Conservation (phyloP, 2,888 invertebrate genomes). For the Trichogramma dendrolimi region DNA sequence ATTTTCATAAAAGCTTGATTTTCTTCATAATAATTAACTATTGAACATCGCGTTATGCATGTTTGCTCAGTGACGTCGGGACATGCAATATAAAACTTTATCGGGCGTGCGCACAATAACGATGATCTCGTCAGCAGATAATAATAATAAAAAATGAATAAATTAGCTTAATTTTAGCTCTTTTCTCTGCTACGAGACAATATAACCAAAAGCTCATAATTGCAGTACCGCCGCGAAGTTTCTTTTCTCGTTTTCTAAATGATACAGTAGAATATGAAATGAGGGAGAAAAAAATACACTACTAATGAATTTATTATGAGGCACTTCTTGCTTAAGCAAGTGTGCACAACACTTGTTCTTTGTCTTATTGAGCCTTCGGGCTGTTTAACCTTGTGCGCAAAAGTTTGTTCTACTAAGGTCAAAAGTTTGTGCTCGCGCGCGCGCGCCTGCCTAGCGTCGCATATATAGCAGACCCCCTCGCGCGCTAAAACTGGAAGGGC, state of each 20-base stretch:
- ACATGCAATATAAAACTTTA: no score
- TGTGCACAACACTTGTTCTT: conserved; percentile 4
- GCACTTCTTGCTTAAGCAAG: conserved; percentile 18
- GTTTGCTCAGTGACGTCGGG: no score
- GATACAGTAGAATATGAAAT: not conserved
- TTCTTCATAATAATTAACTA: no score
- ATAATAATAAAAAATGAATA: no score
- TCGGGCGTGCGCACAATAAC: no score
- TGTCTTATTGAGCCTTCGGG: conserved; percentile 27
- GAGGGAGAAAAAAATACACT: conserved; percentile 3
- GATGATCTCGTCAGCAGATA: no score
- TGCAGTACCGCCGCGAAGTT: no score
- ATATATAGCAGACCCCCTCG: conserved; percentile 3
- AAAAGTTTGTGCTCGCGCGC: conserved; percentile 42
- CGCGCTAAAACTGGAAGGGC: conserved; percentile 14
- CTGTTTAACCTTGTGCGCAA: conserved; percentile 41
- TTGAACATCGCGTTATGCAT: no score
- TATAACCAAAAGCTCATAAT: no score
- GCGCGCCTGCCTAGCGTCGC: conserved; percentile 25
- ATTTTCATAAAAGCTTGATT: no score
- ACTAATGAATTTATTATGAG: conserved; percentile 20
- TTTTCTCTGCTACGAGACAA: no score
- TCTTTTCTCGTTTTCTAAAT: conserved; percentile 7
- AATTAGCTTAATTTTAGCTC: no score
- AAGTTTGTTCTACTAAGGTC: conserved; percentile 40